phyloP scores from a whole-genome alignment of 2,888 invertebrate species.

The Corythucha ciliata region DNA sequence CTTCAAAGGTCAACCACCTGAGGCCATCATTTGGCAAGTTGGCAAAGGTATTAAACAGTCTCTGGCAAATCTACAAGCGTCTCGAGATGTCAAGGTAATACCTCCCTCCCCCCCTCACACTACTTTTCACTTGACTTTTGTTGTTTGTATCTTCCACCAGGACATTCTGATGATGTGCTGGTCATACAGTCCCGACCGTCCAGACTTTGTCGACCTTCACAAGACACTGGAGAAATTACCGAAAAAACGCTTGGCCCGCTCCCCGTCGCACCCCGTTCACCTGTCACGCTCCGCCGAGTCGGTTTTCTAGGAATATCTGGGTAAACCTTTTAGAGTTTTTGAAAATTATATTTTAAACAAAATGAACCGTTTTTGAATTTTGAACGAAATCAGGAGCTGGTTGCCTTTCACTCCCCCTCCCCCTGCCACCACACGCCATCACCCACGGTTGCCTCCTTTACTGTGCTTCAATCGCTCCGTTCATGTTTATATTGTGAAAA shows the following conservation, averaged over 20 bases:
- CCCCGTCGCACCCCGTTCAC: constrained; percentile 96
- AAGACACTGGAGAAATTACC: constrained; percentile 80
- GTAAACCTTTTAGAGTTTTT: too few relatives aligned
- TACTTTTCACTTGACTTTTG: background rate
- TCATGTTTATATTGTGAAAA: too few relatives aligned
- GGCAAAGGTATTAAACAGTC: constrained; percentile 95
- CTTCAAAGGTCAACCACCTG: constrained; percentile 85
- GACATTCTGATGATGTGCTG: constrained; percentile 96
- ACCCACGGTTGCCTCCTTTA: too few relatives aligned
- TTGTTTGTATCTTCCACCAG: constrained; percentile 46
- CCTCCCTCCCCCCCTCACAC: background rate
- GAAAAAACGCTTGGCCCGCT: constrained; percentile 87
- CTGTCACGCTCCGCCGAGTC: constrained; percentile 93
- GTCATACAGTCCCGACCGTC: constrained; percentile 79
- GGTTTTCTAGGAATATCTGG: constrained; percentile 66
- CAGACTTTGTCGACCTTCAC: constrained; percentile 79
- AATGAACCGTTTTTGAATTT: too few relatives aligned
- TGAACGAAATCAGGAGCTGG: too few relatives aligned
- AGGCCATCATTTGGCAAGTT: constrained; percentile 95
- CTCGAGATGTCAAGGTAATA: constrained; percentile 86
- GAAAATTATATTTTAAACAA: too few relatives aligned
- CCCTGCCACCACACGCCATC: too few relatives aligned
- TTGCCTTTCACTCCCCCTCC: too few relatives aligned
- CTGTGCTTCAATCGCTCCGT: too few relatives aligned
- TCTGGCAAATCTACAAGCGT: constrained; percentile 84